Percentiles rank a stretch among this genome's conserved stretches.
Conservation (phyloP, 2,797 vertebrate species). For the Typhlichthys subterraneus region DNA sequence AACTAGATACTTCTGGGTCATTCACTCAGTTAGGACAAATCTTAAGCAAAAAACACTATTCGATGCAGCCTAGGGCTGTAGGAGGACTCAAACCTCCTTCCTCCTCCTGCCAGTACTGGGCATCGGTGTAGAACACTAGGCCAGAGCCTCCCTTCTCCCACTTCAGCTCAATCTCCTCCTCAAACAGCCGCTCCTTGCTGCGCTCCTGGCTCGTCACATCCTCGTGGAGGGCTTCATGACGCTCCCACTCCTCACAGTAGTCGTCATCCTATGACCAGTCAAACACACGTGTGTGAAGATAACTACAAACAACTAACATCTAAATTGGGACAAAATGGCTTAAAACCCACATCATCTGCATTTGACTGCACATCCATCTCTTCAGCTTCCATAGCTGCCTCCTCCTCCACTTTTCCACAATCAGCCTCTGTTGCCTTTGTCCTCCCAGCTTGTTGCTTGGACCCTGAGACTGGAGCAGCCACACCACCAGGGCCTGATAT, state of each 20-base stretch:
- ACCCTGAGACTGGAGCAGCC: not conserved
- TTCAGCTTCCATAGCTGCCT: constrained; percentile 33
- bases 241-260: constrained; percentile 94
- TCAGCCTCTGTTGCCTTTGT: constrained; percentile 46
- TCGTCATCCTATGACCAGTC: constrained; percentile 83
- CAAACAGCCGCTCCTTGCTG: constrained; percentile 85
- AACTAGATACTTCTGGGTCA: no score
- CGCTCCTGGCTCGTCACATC: constrained; percentile 92
- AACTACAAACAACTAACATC: not conserved
- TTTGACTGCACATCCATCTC: constrained; percentile 64
- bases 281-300: not conserved
- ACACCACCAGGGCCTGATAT: constrained; percentile 67
- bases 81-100: constrained; percentile 81
- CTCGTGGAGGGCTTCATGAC: constrained; percentile 91
- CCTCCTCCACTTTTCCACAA: constrained; percentile 47
- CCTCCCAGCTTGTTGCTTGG: not conserved
- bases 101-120: constrained; percentile 93
- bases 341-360: constrained; percentile 85
- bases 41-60: no score
- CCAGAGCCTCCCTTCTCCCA: constrained; percentile 98
- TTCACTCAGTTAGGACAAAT: no score
- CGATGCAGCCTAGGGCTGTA: not conserved
- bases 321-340: not conserved
- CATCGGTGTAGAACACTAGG: constrained; percentile 96
- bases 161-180: constrained; percentile 95